Evolutionary conservation across 92 coral and sea anemone species (phyloP), one percentile per base, ranked within the genome.

Genomic region (Muricea muricata): DNA sequence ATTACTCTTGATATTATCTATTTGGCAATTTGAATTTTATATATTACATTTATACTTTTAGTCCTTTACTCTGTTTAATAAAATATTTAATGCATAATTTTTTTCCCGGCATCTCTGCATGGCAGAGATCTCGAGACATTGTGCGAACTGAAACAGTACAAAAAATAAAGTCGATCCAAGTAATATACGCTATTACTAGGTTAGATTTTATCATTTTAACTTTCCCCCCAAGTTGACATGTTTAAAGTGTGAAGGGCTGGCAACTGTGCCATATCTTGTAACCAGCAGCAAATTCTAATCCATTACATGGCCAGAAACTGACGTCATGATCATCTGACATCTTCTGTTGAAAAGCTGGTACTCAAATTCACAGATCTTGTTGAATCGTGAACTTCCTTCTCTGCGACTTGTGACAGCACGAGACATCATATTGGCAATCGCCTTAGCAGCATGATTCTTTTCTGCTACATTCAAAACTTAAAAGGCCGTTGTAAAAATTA

Each of bases 311-410:
- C 98, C 98, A 26, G 98, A 95, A 65, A 95, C 89, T 20, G 98
- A 95, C 0, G 98, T 95, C 98, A 95, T 95, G n/a, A 90, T 93
- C 98, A 95, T 95, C 72, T 90, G 89, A 91, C 98, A 93, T 63
- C 87, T 95, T 78, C 87, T 74, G 47, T 90, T 90, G 7, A 95
- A 86, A 88, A 95, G 92, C 81, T 88, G 73, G 78, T 84, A 95
- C 29, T 91, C 88, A 67, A 85, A 95, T 47, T 94, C 94, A 55
- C 93, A 96, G 41, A 96, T 92, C 88, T 96, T 96, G 88, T 96
- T 96, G 48, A 88, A 96, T 73, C 86, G 89, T 17, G 99, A 96
- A 75, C 83, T 80, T 24, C 99, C 99, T 83, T 96, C 99, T 65
- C 95, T 88, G 93, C 97, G 88, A n/a, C 77, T 73, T 42, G 42